These are phyloP conservation scores for Diabrotica virgifera DNA, from an alignment of 1,140 invertebrate genomes.

Conservation along the genomic window DNA sequence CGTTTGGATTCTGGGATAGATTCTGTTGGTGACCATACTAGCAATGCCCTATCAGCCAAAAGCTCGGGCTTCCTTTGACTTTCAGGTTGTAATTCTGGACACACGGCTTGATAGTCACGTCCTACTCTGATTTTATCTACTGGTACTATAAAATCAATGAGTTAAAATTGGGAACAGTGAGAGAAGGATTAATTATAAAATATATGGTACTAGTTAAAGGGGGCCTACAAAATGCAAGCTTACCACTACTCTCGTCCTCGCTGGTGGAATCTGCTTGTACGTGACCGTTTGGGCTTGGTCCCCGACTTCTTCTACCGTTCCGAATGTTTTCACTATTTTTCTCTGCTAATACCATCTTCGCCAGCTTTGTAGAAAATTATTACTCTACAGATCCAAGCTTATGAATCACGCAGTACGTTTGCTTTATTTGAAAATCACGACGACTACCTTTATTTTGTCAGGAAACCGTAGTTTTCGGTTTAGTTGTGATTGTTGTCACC, in stretches of 20 bases:
- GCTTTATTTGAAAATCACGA: constrained; percentile 26
- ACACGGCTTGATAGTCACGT: constrained; percentile 87
- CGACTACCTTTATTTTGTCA: constrained; percentile 35
- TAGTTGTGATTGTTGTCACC: constrained; percentile 6
- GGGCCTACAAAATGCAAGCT: constrained; percentile 33
- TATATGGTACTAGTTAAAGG: neutral
- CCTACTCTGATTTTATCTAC: constrained; percentile 92
- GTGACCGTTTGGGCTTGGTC: constrained; percentile 84
- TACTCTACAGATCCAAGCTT: constrained; percentile 19
- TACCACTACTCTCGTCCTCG: constrained; percentile 75
- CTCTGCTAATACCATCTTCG: constrained; percentile 80
- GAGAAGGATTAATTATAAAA: neutral
- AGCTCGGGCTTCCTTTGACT: constrained; percentile 58
- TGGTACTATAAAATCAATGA: constrained; percentile 55
- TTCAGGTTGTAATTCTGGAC: constrained; percentile 71
- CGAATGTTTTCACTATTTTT: constrained; percentile 75
- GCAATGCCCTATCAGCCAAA: constrained; percentile 78
- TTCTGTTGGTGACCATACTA: constrained; percentile 92
- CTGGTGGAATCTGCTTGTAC: constrained; percentile 73
- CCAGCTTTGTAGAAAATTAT: constrained; percentile 16
- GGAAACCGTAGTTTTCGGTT: constrained; percentile 37
- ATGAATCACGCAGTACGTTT: constrained; percentile 25
- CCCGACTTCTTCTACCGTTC: constrained; percentile 81
- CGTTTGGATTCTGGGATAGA: constrained; percentile 83
- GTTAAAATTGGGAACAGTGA: neutral